Evolutionary conservation across 2,113 vertebrate species (phyloP).

Genomic region (Ammospiza nelsoni): DNA sequence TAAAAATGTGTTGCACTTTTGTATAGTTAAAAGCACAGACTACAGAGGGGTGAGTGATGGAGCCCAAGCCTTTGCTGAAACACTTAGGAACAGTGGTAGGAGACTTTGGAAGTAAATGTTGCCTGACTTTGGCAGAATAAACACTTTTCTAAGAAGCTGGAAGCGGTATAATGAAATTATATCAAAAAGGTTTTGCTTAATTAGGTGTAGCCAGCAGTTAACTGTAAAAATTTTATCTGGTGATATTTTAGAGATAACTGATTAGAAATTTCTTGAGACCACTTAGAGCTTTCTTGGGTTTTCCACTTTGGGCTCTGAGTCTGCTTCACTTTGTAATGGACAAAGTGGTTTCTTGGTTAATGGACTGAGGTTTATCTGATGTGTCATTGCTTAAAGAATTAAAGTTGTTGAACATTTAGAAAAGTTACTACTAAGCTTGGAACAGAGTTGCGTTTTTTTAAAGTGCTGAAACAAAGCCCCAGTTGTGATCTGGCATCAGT

Average conservation of each 20-base stretch:
- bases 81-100: not conserved
- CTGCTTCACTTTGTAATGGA: not conserved
- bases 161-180: not conserved
- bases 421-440: slow-evolving; percentile 21
- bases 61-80: not conserved
- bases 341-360: not conserved
- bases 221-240: not conserved
- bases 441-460: not conserved
- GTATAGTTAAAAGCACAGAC: not conserved
- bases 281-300: not conserved
- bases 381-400: not conserved
- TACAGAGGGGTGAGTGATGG: not conserved
- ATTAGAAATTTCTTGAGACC: not conserved
- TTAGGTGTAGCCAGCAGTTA: not conserved
- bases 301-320: not conserved
- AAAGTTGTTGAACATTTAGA: not conserved
- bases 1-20: not conserved
- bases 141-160: not conserved
- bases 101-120: not conserved
- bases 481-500: slow-evolving; percentile 42
- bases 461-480: slow-evolving; percentile 5
- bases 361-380: not conserved
- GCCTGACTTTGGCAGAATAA: not conserved
- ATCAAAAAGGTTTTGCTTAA: not conserved
- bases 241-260: not conserved